phyloP scores from a whole-genome alignment of 37 sponge, comb jelly and placozoan species.

The Ephydatia muelleri region DNA sequence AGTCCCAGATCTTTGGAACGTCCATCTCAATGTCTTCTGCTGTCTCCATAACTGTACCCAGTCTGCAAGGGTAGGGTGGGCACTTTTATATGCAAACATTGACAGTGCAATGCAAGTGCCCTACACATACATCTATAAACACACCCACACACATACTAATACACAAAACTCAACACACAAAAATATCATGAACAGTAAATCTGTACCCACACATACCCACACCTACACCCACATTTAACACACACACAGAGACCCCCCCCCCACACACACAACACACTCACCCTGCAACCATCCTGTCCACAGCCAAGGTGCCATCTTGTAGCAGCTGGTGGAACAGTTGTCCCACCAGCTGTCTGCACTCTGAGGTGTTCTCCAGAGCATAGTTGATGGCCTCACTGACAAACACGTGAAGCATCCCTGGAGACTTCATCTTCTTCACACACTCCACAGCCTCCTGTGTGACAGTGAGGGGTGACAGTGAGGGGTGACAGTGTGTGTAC shows the following conservation, averaged over 20 bases:
- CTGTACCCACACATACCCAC: background rate
- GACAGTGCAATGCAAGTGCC: background rate
- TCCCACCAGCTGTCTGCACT: slow-evolving; percentile 14
- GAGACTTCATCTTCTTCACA: slow-evolving; percentile 74
- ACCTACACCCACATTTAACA: background rate
- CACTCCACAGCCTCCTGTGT: slow-evolving; percentile 70
- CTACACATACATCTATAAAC: background rate
- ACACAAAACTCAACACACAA: background rate
- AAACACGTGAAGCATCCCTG: slow-evolving; percentile 43
- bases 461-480: too few relatives aligned
- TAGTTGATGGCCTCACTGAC: slow-evolving; percentile 57
- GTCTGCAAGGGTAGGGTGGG: background rate
- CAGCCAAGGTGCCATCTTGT: background rate
- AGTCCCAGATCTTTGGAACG: slow-evolving; percentile 76
- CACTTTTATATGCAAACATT: too few relatives aligned
- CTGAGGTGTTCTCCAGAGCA: slow-evolving; percentile 49
- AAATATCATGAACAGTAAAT: background rate
- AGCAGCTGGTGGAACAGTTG: slow-evolving; percentile 46
- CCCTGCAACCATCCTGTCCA: background rate
- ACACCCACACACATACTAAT: background rate
- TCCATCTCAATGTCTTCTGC: slow-evolving; percentile 76
- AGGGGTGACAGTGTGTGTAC: too few relatives aligned
- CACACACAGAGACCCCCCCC: background rate
- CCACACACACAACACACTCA: background rate
- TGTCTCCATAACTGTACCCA: slow-evolving; percentile 52